phyloP scores from a whole-genome alignment of 2,888 invertebrate species.

The Apoda limacodes region DNA sequence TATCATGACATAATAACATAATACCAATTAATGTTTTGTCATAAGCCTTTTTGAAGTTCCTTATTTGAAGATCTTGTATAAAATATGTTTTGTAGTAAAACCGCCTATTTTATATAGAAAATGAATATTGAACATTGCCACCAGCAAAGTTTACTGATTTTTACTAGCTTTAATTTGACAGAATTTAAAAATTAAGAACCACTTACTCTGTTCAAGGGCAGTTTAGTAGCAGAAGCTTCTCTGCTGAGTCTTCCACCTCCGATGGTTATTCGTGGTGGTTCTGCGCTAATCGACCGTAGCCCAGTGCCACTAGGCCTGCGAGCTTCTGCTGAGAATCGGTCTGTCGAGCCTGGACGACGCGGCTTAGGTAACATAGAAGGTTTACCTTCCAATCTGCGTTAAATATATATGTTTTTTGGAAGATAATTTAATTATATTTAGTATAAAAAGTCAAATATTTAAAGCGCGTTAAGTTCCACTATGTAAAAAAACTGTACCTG shows the following conservation, averaged over 20 bases:
- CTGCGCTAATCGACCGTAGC: slow-evolving; percentile 50
- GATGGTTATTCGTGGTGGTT: slow-evolving; percentile 40
- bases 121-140: too few species aligned
- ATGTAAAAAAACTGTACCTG: slow-evolving; percentile 35
- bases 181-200: too few species aligned
- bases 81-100: too few species aligned
- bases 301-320: slow-evolving; percentile 40
- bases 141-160: too few species aligned
- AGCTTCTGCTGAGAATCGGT: slow-evolving; percentile 43
- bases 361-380: slow-evolving; percentile 50
- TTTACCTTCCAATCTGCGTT: slow-evolving; percentile 38
- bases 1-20: too few species aligned
- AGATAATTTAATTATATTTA: background rate
- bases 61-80: too few species aligned
- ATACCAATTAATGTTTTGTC: too few species aligned
- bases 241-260: slow-evolving; percentile 36
- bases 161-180: too few species aligned
- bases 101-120: too few species aligned
- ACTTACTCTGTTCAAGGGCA: slow-evolving; percentile 38
- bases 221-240: slow-evolving; percentile 49
- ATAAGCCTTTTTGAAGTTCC: background rate
- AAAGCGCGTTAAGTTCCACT: background rate
- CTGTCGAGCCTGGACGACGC: slow-evolving; percentile 43
- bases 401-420: slow-evolving; percentile 1
- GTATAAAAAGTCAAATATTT: background rate